phyloP scores from a whole-genome alignment of 2,113 vertebrate species.

The Amphiprion ocellaris region DNA sequence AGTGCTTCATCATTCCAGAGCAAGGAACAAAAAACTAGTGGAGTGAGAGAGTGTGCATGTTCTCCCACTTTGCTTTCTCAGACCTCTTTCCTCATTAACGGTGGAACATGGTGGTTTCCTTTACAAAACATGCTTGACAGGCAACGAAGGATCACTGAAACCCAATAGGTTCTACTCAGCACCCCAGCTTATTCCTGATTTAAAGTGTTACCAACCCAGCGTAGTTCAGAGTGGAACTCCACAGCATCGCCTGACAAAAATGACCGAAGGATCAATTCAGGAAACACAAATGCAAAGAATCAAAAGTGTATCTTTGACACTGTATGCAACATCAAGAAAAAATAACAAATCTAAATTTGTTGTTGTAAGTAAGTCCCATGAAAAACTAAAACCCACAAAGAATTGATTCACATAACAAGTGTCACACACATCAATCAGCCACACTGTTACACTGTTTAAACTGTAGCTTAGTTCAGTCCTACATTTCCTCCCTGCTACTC shows the following conservation, averaged over 20 bases:
- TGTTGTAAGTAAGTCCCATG: too few species aligned
- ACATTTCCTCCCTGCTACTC: background rate
- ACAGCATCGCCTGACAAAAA: too few species aligned
- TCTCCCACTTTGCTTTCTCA: slow-evolving; percentile 43
- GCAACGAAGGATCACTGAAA: slow-evolving; percentile 42
- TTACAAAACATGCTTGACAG: slow-evolving; percentile 60
- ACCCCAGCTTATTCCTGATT: slow-evolving; percentile 22
- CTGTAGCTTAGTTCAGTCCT: background rate
- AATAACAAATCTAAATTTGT: too few species aligned
- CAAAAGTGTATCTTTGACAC: too few species aligned
- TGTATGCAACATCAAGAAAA: too few species aligned
- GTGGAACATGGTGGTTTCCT: slow-evolving; percentile 56
- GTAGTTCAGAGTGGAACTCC: background rate
- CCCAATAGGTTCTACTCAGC: slow-evolving; percentile 29
- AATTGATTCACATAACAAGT: too few species aligned
- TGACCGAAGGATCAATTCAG: too few species aligned
- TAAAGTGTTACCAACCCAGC: background rate
- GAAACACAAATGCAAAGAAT: too few species aligned
- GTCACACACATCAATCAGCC: too few species aligned
- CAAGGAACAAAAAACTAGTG: slow-evolving; percentile 1
- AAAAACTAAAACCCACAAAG: too few species aligned
- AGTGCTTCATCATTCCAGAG: slow-evolving; percentile 50
- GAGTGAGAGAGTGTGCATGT: slow-evolving; percentile 8
- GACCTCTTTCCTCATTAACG: slow-evolving; percentile 58
- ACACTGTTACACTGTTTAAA: background rate